phyloP scores from a whole-genome alignment of 2,797 vertebrate species.

The Poeciliopsis paucimaculata region DNA sequence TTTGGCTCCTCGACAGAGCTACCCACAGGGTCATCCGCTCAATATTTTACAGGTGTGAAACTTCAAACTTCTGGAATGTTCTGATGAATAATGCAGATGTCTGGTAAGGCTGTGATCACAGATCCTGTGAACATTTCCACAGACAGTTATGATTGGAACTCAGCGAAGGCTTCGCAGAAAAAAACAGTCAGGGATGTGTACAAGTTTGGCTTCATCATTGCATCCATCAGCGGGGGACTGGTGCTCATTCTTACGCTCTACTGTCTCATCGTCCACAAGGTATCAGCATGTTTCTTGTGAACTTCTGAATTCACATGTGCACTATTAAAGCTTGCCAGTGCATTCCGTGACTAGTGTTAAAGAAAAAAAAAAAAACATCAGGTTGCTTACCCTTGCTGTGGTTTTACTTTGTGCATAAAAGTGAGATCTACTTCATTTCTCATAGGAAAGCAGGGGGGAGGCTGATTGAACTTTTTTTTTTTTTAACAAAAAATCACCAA shows the following conservation, averaged over 20 bases:
- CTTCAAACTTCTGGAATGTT: slow-evolving; percentile 10
- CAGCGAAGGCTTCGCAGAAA: slow-evolving; percentile 61
- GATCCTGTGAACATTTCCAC: slow-evolving; percentile 42
- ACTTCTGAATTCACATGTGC: slow-evolving; percentile 16
- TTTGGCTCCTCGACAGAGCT: slow-evolving; percentile 58
- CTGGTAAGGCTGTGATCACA: slow-evolving; percentile 23
- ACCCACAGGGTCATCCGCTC: slow-evolving; percentile 40
- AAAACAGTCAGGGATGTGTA: slow-evolving; percentile 63
- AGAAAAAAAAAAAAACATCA: slow-evolving; percentile 8
- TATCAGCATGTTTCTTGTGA: slow-evolving; percentile 53
- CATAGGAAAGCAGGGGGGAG: slow-evolving; percentile 16
- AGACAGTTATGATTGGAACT: slow-evolving; percentile 68
- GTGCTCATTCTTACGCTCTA: slow-evolving; percentile 74
- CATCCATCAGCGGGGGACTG: slow-evolving; percentile 76
- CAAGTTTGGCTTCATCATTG: slow-evolving; percentile 77
- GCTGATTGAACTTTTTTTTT: neutral
- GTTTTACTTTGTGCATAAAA: slow-evolving; percentile 22
- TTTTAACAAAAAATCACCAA: neutral
- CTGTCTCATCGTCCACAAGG: slow-evolving; percentile 80
- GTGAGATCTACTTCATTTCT: slow-evolving; percentile 14
- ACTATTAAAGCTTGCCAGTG: slow-evolving; percentile 20
- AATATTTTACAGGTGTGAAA: slow-evolving; percentile 66
- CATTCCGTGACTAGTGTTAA: slow-evolving; percentile 33
- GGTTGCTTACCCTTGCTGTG: slow-evolving; percentile 8
- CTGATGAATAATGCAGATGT: slow-evolving; percentile 29